phyloP scores from a whole-genome alignment of 2,888 invertebrate genomes.

The Coenonympha arcania region DNA sequence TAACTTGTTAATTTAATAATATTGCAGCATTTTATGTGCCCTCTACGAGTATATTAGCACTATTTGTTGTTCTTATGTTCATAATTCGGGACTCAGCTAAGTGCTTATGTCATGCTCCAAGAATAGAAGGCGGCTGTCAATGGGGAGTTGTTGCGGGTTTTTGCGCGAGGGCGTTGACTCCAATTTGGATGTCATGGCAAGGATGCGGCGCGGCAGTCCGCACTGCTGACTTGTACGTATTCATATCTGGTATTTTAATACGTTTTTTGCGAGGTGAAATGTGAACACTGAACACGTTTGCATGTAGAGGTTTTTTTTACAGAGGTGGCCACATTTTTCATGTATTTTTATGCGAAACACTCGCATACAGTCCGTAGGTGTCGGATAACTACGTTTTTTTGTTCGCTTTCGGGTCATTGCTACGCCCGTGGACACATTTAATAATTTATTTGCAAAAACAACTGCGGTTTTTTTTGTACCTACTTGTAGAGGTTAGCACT shows the following conservation, averaged over 20 bases:
- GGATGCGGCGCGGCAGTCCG: slow-evolving; percentile 38
- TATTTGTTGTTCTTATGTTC: slow-evolving; percentile 20
- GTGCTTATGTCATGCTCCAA: slow-evolving; percentile 58
- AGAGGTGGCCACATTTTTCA: background rate
- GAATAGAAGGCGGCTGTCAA: slow-evolving; percentile 61
- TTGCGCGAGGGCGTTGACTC: slow-evolving; percentile 67
- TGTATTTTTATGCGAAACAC: slow-evolving; percentile 2
- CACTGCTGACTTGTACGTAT: slow-evolving; percentile 6
- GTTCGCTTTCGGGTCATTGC: slow-evolving; percentile 3
- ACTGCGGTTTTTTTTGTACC: background rate
- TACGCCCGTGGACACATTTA: background rate
- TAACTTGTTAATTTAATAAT: too few relatives aligned
- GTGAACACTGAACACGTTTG: slow-evolving; percentile 11
- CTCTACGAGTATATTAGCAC: background rate
- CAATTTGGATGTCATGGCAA: slow-evolving; percentile 67
- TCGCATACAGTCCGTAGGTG: slow-evolving; percentile 5
- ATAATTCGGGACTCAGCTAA: slow-evolving; percentile 33
- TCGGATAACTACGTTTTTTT: slow-evolving; percentile 2
- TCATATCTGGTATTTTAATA: slow-evolving; percentile 7
- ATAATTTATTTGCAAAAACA: background rate
- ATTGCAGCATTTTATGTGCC: slow-evolving; percentile 20
- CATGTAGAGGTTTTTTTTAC: slow-evolving; percentile 1
- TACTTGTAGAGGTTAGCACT: background rate
- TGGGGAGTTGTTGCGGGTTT: slow-evolving; percentile 62
- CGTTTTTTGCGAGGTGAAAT: slow-evolving; percentile 9